A percentile compares a stretch with the other conserved stretches of the same genome.
Evolutionary conservation across 2,888 invertebrate species (phyloP).

Genomic region (Papilio elwesi): DNA sequence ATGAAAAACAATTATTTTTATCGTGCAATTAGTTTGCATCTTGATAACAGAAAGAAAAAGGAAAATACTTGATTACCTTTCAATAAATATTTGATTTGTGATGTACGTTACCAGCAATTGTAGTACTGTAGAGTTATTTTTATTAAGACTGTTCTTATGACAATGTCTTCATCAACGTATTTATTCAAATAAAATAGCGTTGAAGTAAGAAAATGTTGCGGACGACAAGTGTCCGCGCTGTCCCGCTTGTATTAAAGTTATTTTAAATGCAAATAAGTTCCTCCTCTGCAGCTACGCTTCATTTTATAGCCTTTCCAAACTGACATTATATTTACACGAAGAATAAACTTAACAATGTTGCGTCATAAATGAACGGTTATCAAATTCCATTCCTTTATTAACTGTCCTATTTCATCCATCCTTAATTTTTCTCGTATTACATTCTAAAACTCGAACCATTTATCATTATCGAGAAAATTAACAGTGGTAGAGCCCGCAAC

Average conservation of each 20-base stretch:
- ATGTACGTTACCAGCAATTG: too few relatives aligned
- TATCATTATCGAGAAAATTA: not conserved
- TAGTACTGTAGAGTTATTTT: too few relatives aligned
- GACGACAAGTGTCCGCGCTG: constrained; percentile 8
- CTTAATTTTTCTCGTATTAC: not conserved
- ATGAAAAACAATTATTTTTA: too few relatives aligned
- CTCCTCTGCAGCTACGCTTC: not conserved
- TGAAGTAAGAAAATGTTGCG: constrained; percentile 4
- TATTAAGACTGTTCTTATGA: not conserved
- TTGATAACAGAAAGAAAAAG: too few relatives aligned
- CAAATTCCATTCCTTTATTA: not conserved
- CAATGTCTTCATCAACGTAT: not conserved
- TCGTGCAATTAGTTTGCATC: too few relatives aligned
- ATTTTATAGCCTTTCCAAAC: not conserved
- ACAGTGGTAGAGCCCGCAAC: too few relatives aligned
- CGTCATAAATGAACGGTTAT: not conserved
- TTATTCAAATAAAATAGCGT: not conserved
- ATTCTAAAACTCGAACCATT: not conserved
- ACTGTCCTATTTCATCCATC: not conserved
- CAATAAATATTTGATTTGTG: too few relatives aligned
- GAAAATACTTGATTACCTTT: too few relatives aligned
- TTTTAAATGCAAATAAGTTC: constrained; percentile 14
- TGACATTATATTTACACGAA: constrained; percentile 1
- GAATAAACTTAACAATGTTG: not conserved
- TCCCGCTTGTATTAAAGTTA: constrained; percentile 10